Base-by-base conservation (phyloP, 2,888 invertebrate species). In the Heteromyza rotundicornis region DNA sequence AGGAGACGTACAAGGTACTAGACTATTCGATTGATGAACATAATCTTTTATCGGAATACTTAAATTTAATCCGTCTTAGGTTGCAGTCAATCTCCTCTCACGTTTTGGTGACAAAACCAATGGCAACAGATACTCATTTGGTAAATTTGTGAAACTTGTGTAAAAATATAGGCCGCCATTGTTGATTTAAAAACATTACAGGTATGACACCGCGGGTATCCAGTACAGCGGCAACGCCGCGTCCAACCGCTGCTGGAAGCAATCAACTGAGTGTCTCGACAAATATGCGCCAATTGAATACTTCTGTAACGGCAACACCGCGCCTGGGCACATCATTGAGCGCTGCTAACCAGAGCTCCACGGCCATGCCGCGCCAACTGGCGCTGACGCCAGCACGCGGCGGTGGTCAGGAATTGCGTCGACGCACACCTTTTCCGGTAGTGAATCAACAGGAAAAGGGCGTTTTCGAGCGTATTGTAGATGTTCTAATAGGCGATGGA, bases 401-500 rank as follows among this genome's bases (percentile, higher is more conserved):
- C 47, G 16, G 12, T n/a, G 40, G 40, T n/a, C 72, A 80, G 57
- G 70, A 76, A 47, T 52, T 80, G 60, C 78, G 79, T 49, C 75
- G 75, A 40, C 78, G 79, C 40, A 81, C 81, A 50, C 83, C 83
- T 2, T 84, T 79, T 69, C 84, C 84, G 3, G 75, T 83, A 22
- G 75, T 83, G 2, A 81, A 83, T 66, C 84, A 87, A 82, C 84
- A 87, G 2, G 85, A 94, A 67, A 89, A 95, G 63, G 89, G 91
- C 5, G 88, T 91, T 32, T 80, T 97, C 65, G 98, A 98, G 82
- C 91, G 92, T 77, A 86, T 98, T 74, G 90, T 99, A 16, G 98
- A 99, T 80, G 96, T 93, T 79, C 84, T 99, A 64, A 89, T 98
- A 47, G 97, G 96, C 47, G 98, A 99, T 81, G 98, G 98, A 0